A percentile compares a stretch with the other conserved stretches of the same genome.
Conservation (phyloP, 1,140 invertebrate species). For the Drosophila kanapiae region DNA sequence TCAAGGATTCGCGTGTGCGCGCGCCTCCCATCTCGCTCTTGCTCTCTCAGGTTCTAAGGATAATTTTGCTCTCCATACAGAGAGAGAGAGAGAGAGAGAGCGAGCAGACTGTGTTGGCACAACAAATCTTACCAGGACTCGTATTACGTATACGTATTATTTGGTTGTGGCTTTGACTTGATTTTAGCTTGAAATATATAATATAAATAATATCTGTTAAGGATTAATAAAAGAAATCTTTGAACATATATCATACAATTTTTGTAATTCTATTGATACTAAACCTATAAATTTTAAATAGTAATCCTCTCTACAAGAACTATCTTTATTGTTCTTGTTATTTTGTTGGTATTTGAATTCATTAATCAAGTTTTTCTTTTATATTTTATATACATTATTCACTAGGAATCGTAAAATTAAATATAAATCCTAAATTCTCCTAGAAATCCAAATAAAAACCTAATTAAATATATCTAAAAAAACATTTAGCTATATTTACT, state of each 20-base stretch:
- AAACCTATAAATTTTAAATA: not conserved
- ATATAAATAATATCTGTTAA: not conserved
- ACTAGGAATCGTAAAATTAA: too few species aligned
- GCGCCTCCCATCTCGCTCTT: not conserved
- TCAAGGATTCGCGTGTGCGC: conserved; percentile 61
- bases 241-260: too few species aligned
- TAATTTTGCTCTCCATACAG: not conserved
- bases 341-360: too few species aligned
- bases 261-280: not conserved
- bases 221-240: not conserved
- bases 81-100: not conserved
- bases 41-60: not conserved
- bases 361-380: too few species aligned
- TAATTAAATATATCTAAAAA: too few species aligned
- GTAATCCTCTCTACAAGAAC: too few species aligned
- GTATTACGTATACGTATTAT: not conserved
- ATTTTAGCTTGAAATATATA: too few species aligned
- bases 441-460: too few species aligned
- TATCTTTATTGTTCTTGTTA: too few species aligned
- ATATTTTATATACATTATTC: too few species aligned
- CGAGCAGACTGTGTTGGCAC: conserved; percentile 26
- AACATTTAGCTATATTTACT: too few species aligned
- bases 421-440: too few species aligned
- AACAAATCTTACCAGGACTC: conserved; percentile 24
- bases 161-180: not conserved